Evolutionary conservation across 2,888 invertebrate genomes (phyloP), one percentile per base, ranked within the genome.

Genomic region (Boloria selene): DNA sequence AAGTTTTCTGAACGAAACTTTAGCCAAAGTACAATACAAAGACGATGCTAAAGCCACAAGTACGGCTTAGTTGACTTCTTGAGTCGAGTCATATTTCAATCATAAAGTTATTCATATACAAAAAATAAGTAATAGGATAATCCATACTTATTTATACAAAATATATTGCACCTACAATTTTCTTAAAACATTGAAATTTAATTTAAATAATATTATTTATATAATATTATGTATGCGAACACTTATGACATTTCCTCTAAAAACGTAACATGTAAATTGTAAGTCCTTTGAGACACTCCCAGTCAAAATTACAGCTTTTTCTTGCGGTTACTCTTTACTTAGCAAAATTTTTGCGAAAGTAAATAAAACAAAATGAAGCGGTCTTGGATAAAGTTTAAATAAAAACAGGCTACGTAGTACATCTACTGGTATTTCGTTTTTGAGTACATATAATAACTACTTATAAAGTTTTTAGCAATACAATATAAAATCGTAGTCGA

Each of bases 291-390:
- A 65, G 70, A 67, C 49, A 70, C 67, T 65, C 67, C 63, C 59
- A 49, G 52, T 58, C 58, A 61, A 68, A 70, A 72, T 72, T 67
- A 72, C 68, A 56, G 67, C 65, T 67, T 67, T 66, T 70, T 67
- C 55, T 54, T 54, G 61, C 59, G 54, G 61, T 65, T 63, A 63
- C 61, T 67, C 63, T 70, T 70, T 65, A 70, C 65, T 63, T 61
- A 60, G 55, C 58, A 58, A 38, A 65, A 65, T 67, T 70, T 66
- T 60, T 56, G 58, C 44, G n/a, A 53, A 38, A 64, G 51, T 67
- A 55, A 64, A 64, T 60, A 18, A 55, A 18, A 18, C 42, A 18
- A 55, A 44, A 18, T 44, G 18, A 44, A 42, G 14, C 14, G 42
- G 55, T 44, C 7, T 18, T 44, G 3, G n/a, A 18, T 14, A 16